Conservation (phyloP, 1,140 invertebrate genomes). For the Lasioglossum albipes region DNA sequence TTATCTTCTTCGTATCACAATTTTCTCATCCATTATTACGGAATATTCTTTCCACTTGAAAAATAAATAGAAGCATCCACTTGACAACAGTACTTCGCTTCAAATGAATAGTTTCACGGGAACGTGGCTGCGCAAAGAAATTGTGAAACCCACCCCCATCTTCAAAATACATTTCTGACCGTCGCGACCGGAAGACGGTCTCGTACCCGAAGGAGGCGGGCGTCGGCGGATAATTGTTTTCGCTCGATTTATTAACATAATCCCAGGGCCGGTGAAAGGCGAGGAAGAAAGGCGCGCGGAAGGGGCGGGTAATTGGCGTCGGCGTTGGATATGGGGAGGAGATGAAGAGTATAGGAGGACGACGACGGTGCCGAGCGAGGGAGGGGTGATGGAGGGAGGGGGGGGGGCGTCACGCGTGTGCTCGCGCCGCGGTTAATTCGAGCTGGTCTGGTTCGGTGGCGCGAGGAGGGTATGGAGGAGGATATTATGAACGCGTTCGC, state of each 20-base stretch:
- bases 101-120: too few relatives aligned
- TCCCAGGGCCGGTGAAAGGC: neutral
- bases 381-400: neutral
- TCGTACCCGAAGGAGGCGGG: neutral
- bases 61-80: too few relatives aligned
- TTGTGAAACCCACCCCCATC: too few relatives aligned
- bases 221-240: conserved; percentile 19
- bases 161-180: too few relatives aligned
- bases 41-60: too few relatives aligned
- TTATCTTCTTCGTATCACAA: too few relatives aligned
- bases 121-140: too few relatives aligned
- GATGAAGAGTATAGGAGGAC: too few relatives aligned
- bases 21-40: too few relatives aligned
- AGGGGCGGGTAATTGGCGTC: conserved; percentile 54
- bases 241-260: conserved; percentile 54
- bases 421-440: conserved; percentile 54
- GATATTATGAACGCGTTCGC: conserved; percentile 55
- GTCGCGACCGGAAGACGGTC: too few relatives aligned
- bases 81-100: too few relatives aligned
- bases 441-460: conserved; percentile 25
- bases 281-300: neutral
- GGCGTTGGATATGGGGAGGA: conserved; percentile 5
- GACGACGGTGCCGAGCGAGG: too few relatives aligned
- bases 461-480: neutral
- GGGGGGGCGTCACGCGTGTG: conserved; percentile 52